Evolutionary conservation across 1,140 invertebrate genomes (phyloP).

Genomic region (Drosophila equinoxialis): DNA sequence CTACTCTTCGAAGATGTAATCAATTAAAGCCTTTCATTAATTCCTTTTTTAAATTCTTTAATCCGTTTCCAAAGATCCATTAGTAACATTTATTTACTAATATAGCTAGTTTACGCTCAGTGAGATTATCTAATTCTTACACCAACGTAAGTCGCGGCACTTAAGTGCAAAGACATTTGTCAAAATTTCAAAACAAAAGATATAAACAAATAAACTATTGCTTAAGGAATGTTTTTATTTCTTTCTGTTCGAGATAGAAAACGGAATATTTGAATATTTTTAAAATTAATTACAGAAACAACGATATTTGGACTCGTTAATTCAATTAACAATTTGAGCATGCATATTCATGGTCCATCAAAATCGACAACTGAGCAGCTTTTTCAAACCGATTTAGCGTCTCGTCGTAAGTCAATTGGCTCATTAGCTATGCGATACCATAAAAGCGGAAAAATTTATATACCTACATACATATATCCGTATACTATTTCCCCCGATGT

Average conservation of each 20-base stretch:
- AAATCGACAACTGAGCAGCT: constrained; percentile 40
- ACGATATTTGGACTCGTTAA: constrained; percentile 59
- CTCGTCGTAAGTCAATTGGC: constrained; percentile 27
- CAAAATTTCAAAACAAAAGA: constrained; percentile 39
- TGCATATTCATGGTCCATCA: constrained; percentile 76
- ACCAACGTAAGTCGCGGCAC: constrained; percentile 21
- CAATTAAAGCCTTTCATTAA: background rate
- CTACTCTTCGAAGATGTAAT: background rate
- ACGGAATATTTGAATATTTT: constrained; percentile 28
- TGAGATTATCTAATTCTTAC: background rate
- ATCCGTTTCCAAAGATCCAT: constrained; percentile 2
- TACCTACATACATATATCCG: background rate
- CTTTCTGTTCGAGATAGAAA: background rate
- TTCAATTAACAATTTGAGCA: constrained; percentile 73
- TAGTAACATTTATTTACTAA: background rate
- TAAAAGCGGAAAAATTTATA: constrained; percentile 58
- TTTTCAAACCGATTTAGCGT: constrained; percentile 22
- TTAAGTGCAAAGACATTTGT: constrained; percentile 48
- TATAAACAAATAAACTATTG: constrained; percentile 4
- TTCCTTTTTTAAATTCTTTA: background rate
- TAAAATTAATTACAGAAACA: constrained; percentile 59
- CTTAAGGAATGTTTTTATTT: constrained; percentile 12
- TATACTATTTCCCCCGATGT: background rate
- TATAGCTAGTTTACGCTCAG: background rate
- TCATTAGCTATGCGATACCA: constrained; percentile 66